Evolutionary conservation across 2,888 invertebrate species (phyloP), one percentile per base, ranked within the genome.

Genomic region (Monoplex corrugatus): DNA sequence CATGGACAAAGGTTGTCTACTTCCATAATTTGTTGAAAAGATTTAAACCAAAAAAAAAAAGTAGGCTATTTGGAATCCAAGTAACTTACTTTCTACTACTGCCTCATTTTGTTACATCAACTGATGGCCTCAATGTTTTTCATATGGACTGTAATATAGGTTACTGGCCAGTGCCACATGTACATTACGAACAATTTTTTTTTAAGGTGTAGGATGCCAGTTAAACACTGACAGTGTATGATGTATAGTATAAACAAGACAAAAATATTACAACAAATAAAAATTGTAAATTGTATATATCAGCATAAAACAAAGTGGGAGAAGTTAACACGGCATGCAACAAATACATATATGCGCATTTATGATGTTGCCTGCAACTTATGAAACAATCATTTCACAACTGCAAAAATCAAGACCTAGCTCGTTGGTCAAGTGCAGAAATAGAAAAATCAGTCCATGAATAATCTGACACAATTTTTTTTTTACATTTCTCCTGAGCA

Each of bases 121-220:
- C n/a, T n/a, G n/a, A n/a, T n/a, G n/a, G n/a, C n/a, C n/a, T n/a
- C n/a, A n/a, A n/a, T n/a, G n/a, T n/a, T n/a, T n/a, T n/a, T n/a
- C n/a, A n/a, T n/a, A n/a, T n/a, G n/a, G n/a, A n/a, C n/a, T n/a
- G 8, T 75, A 35, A 38, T 75, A 38, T 38, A 43, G 40, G 23
- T 80, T 80, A 80, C 78, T 80, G 78, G 78, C 78, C 78, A 40
- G 78, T n/a, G n/a, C n/a, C n/a, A n/a, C n/a, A n/a, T n/a, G n/a
- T n/a, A n/a, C n/a, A n/a, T n/a, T n/a, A n/a, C n/a, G n/a, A n/a
- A n/a, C n/a, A 80, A 80, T 32, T 40, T 43, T 3, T 68, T 68
- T 68, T 8, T 0, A 19, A 68, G 68, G 68, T 0, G 68, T 0
- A 28, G 78, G 23, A 32, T 43, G 78, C 78, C 78, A 80, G 78